Percentiles rank a stretch among this genome's conserved stretches.
These are phyloP conservation scores for Psococerastis gibbosa DNA, from an alignment of 2,888 invertebrate genomes.

Conservation along the genomic window DNA sequence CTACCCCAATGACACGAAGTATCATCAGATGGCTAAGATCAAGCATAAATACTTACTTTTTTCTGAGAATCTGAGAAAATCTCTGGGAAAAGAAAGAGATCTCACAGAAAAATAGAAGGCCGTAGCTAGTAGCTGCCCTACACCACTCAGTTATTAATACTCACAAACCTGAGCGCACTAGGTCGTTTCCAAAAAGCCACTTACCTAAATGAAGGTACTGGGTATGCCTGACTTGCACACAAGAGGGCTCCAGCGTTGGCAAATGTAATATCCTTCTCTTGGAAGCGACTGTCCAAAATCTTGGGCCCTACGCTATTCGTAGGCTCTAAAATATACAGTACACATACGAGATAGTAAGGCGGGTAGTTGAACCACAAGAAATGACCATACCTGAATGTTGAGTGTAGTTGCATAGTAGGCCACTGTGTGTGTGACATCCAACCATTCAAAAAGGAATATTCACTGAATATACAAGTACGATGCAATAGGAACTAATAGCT, in stretches of 20 bases:
- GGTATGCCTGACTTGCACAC: slow-evolving; percentile 24
- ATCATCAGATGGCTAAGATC: too few species aligned
- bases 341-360: slow-evolving; percentile 13
- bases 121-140: slow-evolving; percentile 15
- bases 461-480: too few species aligned
- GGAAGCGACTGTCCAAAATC: slow-evolving; percentile 20
- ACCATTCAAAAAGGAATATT: too few species aligned
- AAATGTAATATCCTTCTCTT: slow-evolving; percentile 25
- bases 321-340: slow-evolving; percentile 15
- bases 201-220: slow-evolving; percentile 52
- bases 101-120: not conserved
- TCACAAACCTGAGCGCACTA: too few species aligned
- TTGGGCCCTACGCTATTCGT: slow-evolving; percentile 19
- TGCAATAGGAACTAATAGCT: too few species aligned
- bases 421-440: too few species aligned
- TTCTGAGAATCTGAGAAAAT: too few species aligned
- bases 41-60: too few species aligned
- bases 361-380: slow-evolving; percentile 12
- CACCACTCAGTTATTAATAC: too few species aligned
- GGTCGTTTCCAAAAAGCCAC: slow-evolving; percentile 16
- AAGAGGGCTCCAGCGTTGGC: slow-evolving; percentile 19
- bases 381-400: slow-evolving; percentile 6
- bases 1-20: too few species aligned
- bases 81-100: too few species aligned
- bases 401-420: too few species aligned